Percentiles rank a stretch among this genome's conserved stretches.
Conservation (phyloP, 2,113 vertebrate genomes). For the Chascanopsetta lugubris region DNA sequence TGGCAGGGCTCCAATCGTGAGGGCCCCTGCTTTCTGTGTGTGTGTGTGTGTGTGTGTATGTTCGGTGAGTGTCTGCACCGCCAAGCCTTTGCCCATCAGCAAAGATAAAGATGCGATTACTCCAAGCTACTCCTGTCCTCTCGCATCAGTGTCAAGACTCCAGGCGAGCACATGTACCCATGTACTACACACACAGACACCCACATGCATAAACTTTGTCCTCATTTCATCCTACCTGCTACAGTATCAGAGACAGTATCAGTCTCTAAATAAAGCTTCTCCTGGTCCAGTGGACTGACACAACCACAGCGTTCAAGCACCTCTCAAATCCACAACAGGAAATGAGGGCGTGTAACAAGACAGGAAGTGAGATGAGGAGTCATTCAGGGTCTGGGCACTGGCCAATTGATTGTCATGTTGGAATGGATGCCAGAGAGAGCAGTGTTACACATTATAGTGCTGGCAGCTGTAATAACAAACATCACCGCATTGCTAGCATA, state of each 20-base stretch:
- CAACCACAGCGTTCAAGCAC: slow-evolving; percentile 18
- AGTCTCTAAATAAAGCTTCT: slow-evolving; percentile 28
- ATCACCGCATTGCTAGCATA: slow-evolving; percentile 1
- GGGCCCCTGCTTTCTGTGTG: slow-evolving; percentile 11
- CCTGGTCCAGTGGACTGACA: slow-evolving; percentile 6
- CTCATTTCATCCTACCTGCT: slow-evolving; percentile 20
- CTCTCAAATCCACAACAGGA: slow-evolving; percentile 62
- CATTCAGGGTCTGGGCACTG: slow-evolving; percentile 27
- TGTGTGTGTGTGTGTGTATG: slow-evolving; percentile 22
- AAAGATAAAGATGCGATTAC: slow-evolving; percentile 68
- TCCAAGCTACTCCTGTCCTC: slow-evolving; percentile 58
- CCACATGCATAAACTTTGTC: slow-evolving; percentile 26
- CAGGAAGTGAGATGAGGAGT: slow-evolving; percentile 63
- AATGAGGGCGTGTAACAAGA: slow-evolving; percentile 43
- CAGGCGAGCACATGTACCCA: slow-evolving; percentile 7
- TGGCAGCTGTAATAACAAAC: neutral
- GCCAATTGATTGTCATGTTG: slow-evolving; percentile 40
- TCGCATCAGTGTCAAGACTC: slow-evolving; percentile 50
- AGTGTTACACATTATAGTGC: slow-evolving; percentile 4
- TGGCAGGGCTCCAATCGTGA: slow-evolving; percentile 42
- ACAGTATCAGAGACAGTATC: too few relatives aligned
- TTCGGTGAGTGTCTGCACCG: slow-evolving; percentile 47
- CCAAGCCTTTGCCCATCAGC: slow-evolving; percentile 58
- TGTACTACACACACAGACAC: slow-evolving; percentile 11
- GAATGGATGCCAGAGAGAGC: slow-evolving; percentile 16